These are phyloP conservation scores for Dolichallabes microphthalmus DNA, from an alignment of 2,113 vertebrate genomes.

Conservation along the genomic window DNA sequence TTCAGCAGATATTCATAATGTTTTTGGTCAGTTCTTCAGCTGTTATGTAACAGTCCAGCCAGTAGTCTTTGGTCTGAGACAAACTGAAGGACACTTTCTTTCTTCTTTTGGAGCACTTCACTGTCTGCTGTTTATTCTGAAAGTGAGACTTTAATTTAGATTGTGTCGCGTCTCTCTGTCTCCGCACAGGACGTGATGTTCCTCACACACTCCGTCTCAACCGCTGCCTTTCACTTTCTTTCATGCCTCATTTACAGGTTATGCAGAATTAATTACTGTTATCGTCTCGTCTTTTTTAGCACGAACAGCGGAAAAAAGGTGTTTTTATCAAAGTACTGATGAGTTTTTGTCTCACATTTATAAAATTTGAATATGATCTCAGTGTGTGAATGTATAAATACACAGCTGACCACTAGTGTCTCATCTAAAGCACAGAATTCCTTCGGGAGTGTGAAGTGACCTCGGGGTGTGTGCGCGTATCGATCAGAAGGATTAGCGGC, in stretches of 20 bases:
- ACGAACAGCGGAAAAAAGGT: background rate
- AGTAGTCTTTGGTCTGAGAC: slow-evolving; percentile 16
- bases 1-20: background rate
- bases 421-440: slow-evolving; percentile 34
- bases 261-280: slow-evolving; percentile 27
- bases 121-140: slow-evolving; percentile 24
- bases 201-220: background rate
- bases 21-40: background rate
- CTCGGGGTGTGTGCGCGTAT: slow-evolving; percentile 48
- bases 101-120: background rate
- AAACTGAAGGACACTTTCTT: slow-evolving; percentile 6
- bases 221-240: slow-evolving; percentile 6
- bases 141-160: slow-evolving; percentile 35
- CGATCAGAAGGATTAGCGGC: slow-evolving; percentile 60
- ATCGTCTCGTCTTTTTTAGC: slow-evolving; percentile 4
- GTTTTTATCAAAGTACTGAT: slow-evolving; percentile 5
- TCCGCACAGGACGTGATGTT: slow-evolving; percentile 9
- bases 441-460: slow-evolving; percentile 53
- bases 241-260: slow-evolving; percentile 41
- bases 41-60: background rate
- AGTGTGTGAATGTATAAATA: slow-evolving; percentile 23
- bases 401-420: slow-evolving; percentile 22
- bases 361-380: slow-evolving; percentile 12
- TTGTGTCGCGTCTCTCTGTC: background rate
- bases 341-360: slow-evolving; percentile 7